phyloP scores from a whole-genome alignment of 2,888 invertebrate genomes.

The Clepsis dumicolana region DNA sequence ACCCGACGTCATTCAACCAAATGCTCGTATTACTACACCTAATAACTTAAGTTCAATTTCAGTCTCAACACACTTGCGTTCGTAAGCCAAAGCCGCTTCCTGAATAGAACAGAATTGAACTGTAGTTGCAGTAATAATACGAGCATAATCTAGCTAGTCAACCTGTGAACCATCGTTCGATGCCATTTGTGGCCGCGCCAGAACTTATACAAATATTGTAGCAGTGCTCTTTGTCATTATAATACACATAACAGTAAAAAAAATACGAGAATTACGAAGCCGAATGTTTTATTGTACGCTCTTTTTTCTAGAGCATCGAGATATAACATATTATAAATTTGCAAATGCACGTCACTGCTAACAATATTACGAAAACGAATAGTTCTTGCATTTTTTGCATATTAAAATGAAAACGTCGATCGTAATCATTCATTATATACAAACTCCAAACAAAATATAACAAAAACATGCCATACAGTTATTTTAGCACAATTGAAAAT shows the following conservation, averaged over 20 bases:
- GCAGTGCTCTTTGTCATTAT: not conserved
- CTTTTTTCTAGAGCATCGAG: not conserved
- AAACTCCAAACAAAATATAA: not conserved
- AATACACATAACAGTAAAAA: not conserved
- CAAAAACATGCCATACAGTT: not conserved
- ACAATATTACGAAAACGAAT: not conserved
- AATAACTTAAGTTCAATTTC: constrained; percentile 21
- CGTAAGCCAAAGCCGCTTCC: constrained; percentile 1
- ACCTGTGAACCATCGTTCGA: not conserved
- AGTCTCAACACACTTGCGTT: constrained; percentile 12
- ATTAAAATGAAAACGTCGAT: not conserved
- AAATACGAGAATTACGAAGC: not conserved
- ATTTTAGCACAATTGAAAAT: not conserved
- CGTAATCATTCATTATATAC: not conserved
- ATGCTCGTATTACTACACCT: constrained; percentile 21
- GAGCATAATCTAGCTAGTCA: constrained; percentile 1
- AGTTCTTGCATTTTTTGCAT: not conserved
- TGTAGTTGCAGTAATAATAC: constrained; percentile 17
- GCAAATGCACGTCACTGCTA: not conserved
- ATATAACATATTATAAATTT: not conserved
- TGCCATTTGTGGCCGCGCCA: not conserved
- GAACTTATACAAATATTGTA: not conserved
- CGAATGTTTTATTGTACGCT: not conserved
- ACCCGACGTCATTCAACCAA: constrained; percentile 5
- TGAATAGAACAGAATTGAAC: constrained; percentile 7